Percentiles rank a stretch among this genome's conserved stretches.
These are phyloP conservation scores for Pseudorhombus dupliciocellatus DNA, from an alignment of 2,113 vertebrate species.

Conservation along the genomic window DNA sequence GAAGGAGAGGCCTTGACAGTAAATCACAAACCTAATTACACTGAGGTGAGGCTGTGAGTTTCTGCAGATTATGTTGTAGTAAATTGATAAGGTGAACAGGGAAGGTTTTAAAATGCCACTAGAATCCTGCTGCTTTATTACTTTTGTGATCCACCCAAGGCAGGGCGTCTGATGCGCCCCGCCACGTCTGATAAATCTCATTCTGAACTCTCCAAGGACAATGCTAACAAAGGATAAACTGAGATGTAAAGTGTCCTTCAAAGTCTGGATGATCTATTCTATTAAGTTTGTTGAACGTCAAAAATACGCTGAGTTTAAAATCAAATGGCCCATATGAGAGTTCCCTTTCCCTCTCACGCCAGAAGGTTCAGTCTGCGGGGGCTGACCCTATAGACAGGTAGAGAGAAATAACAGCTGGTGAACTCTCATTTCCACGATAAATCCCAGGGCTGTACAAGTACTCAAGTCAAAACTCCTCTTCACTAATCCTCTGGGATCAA, in stretches of 20 bases:
- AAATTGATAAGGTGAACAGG: conserved; percentile 8
- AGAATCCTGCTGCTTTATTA: conserved; percentile 26
- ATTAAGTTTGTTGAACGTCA: too few species aligned
- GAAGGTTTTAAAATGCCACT: conserved; percentile 15
- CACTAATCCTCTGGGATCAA: conserved; percentile 45
- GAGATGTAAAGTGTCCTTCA: background rate
- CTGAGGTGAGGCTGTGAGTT: background rate
- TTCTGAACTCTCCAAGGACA: conserved; percentile 19
- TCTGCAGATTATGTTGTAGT: conserved; percentile 9
- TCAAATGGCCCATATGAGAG: background rate
- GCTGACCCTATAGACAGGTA: conserved; percentile 21
- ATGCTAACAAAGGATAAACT: conserved; percentile 12
- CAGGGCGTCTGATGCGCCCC: conserved; percentile 26
- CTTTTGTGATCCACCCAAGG: conserved; percentile 22
- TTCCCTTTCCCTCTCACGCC: background rate
- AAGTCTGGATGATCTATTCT: too few species aligned
- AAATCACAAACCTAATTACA: conserved; percentile 12
- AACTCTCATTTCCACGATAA: conserved; percentile 39
- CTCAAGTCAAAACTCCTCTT: conserved; percentile 23
- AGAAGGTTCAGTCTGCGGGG: conserved; percentile 12
- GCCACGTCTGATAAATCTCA: conserved; percentile 25
- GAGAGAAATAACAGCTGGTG: conserved; percentile 22
- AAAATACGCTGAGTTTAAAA: background rate
- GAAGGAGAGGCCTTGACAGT: background rate
- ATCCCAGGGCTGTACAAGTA: conserved; percentile 12